Conservation (phyloP, 35 echinoderm and acorn worm species). For the Acanthaster planci region DNA sequence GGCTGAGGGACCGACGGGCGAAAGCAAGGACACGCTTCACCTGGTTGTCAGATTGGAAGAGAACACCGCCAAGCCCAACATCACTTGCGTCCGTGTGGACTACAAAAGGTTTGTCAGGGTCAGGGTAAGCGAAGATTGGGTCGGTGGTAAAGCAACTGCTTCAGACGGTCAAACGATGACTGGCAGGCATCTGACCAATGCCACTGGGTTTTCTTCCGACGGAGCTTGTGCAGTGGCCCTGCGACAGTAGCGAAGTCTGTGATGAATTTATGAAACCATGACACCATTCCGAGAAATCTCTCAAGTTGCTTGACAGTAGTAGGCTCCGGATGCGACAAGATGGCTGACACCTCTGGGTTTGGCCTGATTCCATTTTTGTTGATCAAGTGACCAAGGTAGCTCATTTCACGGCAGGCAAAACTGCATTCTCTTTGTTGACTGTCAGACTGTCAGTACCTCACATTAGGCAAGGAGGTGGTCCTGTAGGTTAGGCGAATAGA, state of each 20-base stretch:
- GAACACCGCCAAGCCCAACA: slow-evolving; percentile 41
- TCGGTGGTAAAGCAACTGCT: slow-evolving; percentile 15
- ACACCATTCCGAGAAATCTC: slow-evolving; percentile 9
- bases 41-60: slow-evolving; percentile 17
- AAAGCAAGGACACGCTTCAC: slow-evolving; percentile 3
- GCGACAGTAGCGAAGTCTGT: neutral
- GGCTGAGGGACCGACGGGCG: slow-evolving; percentile 6
- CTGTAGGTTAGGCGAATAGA: slow-evolving; percentile 31
- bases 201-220: neutral
- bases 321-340: neutral
- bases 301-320: neutral
- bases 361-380: neutral
- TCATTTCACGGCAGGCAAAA: slow-evolving; percentile 12
- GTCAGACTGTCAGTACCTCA: too few relatives aligned
- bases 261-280: slow-evolving; percentile 23
- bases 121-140: slow-evolving; percentile 12
- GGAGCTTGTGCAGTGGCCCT: neutral
- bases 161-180: neutral
- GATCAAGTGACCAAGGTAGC: slow-evolving; percentile 47
- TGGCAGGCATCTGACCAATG: neutral
- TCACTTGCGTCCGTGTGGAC: slow-evolving; percentile 45
- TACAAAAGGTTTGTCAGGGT: neutral
- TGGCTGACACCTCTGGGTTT: slow-evolving; percentile 29
- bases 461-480: too few relatives aligned
- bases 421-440: slow-evolving; percentile 37